phyloP scores from a whole-genome alignment of 2,888 invertebrate genomes.

The Pandemis corylana region DNA sequence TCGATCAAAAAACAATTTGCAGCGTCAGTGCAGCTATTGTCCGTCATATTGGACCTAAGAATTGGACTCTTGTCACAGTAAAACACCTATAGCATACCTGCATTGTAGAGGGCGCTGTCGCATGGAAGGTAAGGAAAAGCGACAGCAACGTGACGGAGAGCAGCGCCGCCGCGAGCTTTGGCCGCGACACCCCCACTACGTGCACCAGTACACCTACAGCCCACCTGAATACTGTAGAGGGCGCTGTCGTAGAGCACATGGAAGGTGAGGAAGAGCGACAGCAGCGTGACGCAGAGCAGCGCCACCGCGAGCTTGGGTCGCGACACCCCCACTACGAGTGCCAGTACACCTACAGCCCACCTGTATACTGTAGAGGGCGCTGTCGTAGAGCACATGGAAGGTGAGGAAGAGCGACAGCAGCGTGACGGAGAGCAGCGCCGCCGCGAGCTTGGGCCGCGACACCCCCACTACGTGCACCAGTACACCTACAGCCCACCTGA shows the following conservation, averaged over 20 bases:
- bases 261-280: not conserved
- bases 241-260: slow-evolving; percentile 91
- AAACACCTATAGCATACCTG: slow-evolving; percentile 84
- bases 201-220: not conserved
- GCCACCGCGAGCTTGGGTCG: not conserved
- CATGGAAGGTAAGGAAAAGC: slow-evolving; percentile 62
- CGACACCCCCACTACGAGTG: slow-evolving; percentile 82
- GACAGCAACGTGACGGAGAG: slow-evolving; percentile 56
- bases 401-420: slow-evolving; percentile 1
- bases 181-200: slow-evolving; percentile 78
- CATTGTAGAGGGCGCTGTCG: slow-evolving; percentile 93
- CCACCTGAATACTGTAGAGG: slow-evolving; percentile 7
- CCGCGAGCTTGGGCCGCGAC: not conserved
- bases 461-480: slow-evolving; percentile 83
- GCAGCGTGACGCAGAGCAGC: slow-evolving; percentile 75
- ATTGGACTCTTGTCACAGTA: too few relatives aligned
- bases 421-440: slow-evolving; percentile 76
- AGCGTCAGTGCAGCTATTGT: too few relatives aligned
- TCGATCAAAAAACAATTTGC: too few relatives aligned
- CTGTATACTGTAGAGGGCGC: slow-evolving; percentile 92
- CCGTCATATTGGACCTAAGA: too few relatives aligned
- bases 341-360: slow-evolving; percentile 88
- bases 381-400: slow-evolving; percentile 90
- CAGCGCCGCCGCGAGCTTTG: slow-evolving; percentile 67
- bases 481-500: slow-evolving; percentile 74